Evolutionary conservation across 2,113 vertebrate species (phyloP), one percentile per base, ranked within the genome.

Genomic region (Meleagris gallopavo): DNA sequence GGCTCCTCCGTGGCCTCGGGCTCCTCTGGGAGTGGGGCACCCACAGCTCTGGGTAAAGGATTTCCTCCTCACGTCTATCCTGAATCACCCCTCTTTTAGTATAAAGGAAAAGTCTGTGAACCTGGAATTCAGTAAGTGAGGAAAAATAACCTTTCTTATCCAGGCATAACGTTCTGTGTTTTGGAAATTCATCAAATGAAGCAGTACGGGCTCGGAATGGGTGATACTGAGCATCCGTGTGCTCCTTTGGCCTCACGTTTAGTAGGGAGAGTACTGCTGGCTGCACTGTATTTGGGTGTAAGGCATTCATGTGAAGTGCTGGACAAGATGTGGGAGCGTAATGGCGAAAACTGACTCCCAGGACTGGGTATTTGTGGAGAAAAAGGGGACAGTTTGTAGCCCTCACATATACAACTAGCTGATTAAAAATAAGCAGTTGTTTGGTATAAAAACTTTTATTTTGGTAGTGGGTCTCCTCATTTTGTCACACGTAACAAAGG

Each of bases 281-380:
- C 5, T 5, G 57, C 32, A 10, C 6, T 55, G 54, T 10, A 18
- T 19, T 55, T n/a, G 38, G 40, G 1, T 76, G 4, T 25, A 10
- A 79, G 61, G 4, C 29, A 8, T 72, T 88, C 2, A 1, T 5
- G 0, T 45, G 3, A 8, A 25, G 45, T 15, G 30, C 45, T 76
- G 75, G 2, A 29, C 27, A 16, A 29, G 52, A 29, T 16, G 27
- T 91, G 57, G 30, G 40, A 70, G 9, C 3, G 10, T 43, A 12
- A 18, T 1, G 1, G 4, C 25, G 34, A 75, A 61, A 89, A 22
- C 0, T 1, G 1, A 16, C 46, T 83, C 64, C 18, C 10, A 25
- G 6, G 50, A 7, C 22, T 38, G 52, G 16, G 27, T 4, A 1
- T 10, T 27, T 54, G 22, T 5, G n/a, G 36, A 52, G 61, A 18